Conservation (phyloP, 2,113 vertebrate species). For the Cnemophilus loriae region DNA sequence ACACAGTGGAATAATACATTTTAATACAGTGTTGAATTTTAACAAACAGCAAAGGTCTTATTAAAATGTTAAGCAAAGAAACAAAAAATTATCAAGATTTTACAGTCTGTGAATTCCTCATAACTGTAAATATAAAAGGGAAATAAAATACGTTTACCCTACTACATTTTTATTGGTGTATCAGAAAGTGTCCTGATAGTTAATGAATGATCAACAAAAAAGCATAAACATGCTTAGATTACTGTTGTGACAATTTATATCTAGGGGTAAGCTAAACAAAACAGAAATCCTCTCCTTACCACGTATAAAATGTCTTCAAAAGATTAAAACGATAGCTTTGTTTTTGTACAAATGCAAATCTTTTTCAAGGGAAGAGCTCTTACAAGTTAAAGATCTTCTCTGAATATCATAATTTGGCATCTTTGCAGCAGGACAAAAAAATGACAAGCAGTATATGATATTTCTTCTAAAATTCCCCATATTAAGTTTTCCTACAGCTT, state of each 20-base stretch:
- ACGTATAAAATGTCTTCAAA: neutral
- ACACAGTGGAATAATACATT: slow-evolving; percentile 29
- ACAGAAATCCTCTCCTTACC: neutral
- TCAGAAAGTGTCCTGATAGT: slow-evolving; percentile 36
- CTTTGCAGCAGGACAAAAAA: slow-evolving; percentile 4
- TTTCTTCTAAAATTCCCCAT: neutral
- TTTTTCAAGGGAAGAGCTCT: slow-evolving; percentile 7
- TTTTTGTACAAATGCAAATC: slow-evolving; percentile 2
- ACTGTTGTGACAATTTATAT: slow-evolving; percentile 8
- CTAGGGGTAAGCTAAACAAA: slow-evolving; percentile 35
- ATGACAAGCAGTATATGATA: neutral
- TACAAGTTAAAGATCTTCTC: neutral
- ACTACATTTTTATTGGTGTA: neutral
- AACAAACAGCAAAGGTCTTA: neutral
- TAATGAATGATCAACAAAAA: slow-evolving; percentile 49
- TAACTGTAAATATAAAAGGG: neutral
- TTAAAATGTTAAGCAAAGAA: slow-evolving; percentile 29
- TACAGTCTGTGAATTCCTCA: neutral
- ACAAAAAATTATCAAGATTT: slow-evolving; percentile 31
- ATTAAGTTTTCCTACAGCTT: slow-evolving; percentile 3
- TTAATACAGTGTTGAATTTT: slow-evolving; percentile 11
- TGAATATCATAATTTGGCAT: neutral
- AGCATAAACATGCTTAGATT: slow-evolving; percentile 1
- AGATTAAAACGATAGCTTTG: neutral
- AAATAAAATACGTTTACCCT: neutral